These are phyloP conservation scores for Pentamera pediparva DNA, from an alignment of 53 echinoderm and acorn worm species.

Conservation along the genomic window DNA sequence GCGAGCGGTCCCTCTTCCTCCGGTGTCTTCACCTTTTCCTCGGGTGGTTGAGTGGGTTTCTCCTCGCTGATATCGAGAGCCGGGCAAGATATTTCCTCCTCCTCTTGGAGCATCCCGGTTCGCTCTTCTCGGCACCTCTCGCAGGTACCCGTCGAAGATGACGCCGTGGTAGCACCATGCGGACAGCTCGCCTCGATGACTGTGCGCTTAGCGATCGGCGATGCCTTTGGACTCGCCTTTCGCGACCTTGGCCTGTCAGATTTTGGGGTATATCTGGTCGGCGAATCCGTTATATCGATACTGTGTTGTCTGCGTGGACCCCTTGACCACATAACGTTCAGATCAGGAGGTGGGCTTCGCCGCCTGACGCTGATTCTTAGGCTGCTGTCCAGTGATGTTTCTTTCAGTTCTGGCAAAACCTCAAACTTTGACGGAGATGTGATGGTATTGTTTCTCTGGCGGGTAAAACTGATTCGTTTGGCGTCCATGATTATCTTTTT, in stretches of 20 bases:
- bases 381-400: conserved; percentile 49
- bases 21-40: conserved; percentile 39
- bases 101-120: conserved; percentile 6
- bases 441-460: conserved; percentile 67
- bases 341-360: conserved; percentile 15
- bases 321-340: conserved; percentile 10
- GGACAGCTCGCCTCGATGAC: conserved; percentile 71
- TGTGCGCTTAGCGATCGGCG: conserved; percentile 42
- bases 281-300: conserved; percentile 4
- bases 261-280: conserved; percentile 2
- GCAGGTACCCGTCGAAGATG: neutral
- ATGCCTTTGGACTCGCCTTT: conserved; percentile 1
- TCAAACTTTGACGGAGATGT: conserved; percentile 54
- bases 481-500: conserved; percentile 81
- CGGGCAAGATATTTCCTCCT: conserved; percentile 52
- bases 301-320: conserved; percentile 1
- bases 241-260: no score
- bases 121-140: conserved; percentile 17
- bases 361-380: conserved; percentile 29
- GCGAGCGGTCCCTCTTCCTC: conserved; percentile 9
- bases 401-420: conserved; percentile 43
- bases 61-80: conserved; percentile 35
- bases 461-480: conserved; percentile 51
- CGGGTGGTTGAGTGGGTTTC: no score
- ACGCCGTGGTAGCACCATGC: neutral